Evolutionary conservation across 2,113 vertebrate genomes (phyloP).

Genomic region (Mormyrus iriodes): DNA sequence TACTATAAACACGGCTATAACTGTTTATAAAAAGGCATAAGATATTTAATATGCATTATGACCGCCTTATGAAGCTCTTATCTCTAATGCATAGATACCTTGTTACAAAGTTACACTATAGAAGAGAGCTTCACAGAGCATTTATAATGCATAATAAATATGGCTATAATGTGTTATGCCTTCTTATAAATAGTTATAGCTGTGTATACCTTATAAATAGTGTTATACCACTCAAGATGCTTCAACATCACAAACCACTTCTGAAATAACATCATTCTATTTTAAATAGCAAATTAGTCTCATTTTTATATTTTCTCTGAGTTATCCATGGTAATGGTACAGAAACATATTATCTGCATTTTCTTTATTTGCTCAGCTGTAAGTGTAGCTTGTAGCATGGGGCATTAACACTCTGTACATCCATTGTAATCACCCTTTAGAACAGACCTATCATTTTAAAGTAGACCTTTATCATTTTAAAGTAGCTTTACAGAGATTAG

Average conservation of each 20-base stretch:
- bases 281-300: background rate
- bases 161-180: no score
- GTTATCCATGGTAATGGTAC: background rate
- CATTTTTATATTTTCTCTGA: background rate
- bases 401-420: background rate
- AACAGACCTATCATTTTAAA: background rate
- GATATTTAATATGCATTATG: no score
- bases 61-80: no score
- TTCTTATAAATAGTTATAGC: no score
- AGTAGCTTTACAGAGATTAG: conserved; percentile 2
- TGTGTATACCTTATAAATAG: no score
- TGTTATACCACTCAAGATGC: background rate
- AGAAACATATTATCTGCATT: background rate
- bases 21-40: no score
- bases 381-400: no score
- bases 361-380: background rate
- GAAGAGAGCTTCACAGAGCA: no score
- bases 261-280: background rate
- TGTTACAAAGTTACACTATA: no score
- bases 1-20: no score
- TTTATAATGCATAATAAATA: no score
- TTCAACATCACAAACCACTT: background rate
- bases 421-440: background rate
- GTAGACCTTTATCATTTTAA: background rate
- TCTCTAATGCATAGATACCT: no score